phyloP scores from a whole-genome alignment of 2,113 vertebrate species.

The Odobenus rosmarus region DNA sequence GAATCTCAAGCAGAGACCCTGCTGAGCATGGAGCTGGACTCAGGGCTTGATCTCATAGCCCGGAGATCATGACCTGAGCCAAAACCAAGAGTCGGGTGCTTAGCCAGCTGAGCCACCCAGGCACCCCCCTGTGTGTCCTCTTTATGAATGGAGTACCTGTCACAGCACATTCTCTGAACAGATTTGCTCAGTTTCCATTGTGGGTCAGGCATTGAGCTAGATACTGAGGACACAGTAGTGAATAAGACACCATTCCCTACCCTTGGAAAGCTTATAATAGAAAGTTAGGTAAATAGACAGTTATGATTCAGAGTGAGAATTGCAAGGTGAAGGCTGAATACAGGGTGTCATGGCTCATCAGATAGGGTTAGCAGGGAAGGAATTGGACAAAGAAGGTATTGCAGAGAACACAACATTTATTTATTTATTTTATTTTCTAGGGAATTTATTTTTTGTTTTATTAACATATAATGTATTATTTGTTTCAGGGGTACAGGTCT shows the following conservation, averaged over 20 bases:
- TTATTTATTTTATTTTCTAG: neutral
- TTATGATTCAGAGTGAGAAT: conserved; percentile 32
- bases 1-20: neutral
- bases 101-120: neutral
- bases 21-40: neutral
- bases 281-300: conserved; percentile 5
- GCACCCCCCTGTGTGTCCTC: neutral
- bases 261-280: neutral
- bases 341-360: neutral
- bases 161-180: neutral
- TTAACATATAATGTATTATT: too few relatives aligned
- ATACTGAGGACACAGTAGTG: neutral
- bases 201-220: neutral
- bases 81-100: neutral
- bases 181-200: conserved; percentile 14
- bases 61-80: neutral
- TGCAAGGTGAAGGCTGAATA: neutral
- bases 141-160: conserved; percentile 47
- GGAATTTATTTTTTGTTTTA: too few relatives aligned
- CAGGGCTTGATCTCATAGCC: neutral
- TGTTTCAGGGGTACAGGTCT: too few relatives aligned
- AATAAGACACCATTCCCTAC: neutral
- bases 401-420: neutral
- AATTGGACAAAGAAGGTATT: neutral
- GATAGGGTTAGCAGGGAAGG: neutral